Conservation (phyloP, 2,113 vertebrate genomes). For the Grammomys dolichurus region DNA sequence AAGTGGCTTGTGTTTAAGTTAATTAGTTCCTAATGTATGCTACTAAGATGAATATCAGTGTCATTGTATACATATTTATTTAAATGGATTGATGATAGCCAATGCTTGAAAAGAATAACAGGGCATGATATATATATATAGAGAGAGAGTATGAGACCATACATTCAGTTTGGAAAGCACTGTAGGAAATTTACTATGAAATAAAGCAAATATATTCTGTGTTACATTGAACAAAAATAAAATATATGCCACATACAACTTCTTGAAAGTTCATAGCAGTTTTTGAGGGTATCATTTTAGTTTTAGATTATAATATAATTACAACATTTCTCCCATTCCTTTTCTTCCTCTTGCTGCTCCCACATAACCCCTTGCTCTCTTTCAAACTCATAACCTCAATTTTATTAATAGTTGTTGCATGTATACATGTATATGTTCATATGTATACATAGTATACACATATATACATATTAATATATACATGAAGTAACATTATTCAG, state of each 20-base stretch:
- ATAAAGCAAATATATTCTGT: not conserved
- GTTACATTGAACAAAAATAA: not conserved
- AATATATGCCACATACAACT: not conserved
- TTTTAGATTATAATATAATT: not conserved
- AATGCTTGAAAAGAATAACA: not conserved
- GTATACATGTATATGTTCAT: not conserved
- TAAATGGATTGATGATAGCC: not conserved
- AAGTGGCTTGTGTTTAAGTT: not conserved
- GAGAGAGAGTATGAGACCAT: not conserved
- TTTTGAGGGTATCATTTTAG: not conserved
- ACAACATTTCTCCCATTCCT: not conserved
- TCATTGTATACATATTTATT: not conserved
- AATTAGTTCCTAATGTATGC: not conserved
- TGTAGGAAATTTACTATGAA: not conserved
- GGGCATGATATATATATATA: not conserved
- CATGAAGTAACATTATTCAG: no score
- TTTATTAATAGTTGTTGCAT: not conserved
- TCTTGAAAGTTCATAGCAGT: not conserved
- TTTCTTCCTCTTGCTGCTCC: not conserved
- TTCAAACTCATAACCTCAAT: not conserved
- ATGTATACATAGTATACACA: not conserved
- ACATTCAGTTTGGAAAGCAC: not conserved
- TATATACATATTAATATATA: not conserved
- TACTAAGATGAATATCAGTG: not conserved
- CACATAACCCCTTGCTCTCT: not conserved